Evolutionary conservation across 2,113 vertebrate genomes (phyloP).

Genomic region (Lepidothrix coronata): DNA sequence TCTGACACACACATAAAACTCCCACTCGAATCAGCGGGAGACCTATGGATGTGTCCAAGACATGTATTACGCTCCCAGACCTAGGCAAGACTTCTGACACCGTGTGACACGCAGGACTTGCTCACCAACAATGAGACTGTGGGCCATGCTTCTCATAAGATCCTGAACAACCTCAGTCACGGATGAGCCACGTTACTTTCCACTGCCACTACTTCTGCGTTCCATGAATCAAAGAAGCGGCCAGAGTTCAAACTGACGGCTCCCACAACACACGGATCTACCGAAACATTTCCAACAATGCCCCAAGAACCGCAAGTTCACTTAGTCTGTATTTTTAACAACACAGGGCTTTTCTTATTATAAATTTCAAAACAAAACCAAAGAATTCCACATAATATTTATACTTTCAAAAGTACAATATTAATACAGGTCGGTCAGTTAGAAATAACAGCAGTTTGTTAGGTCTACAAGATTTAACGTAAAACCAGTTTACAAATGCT

Average conservation of each 20-base stretch:
- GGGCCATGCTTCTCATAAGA: fast-evolving
- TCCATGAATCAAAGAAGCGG: fast-evolving
- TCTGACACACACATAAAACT: fast-evolving
- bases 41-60: fast-evolving
- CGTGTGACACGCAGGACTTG: neutral
- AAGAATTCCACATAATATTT: slow-evolving; percentile 85
- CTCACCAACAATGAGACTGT: neutral
- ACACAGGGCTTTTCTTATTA: slow-evolving; percentile 72
- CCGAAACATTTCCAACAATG: neutral
- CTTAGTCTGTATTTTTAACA: slow-evolving; percentile 66
- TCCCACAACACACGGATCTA: neutral
- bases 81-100: neutral
- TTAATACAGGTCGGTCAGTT: slow-evolving; percentile 91
- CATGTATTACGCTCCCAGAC: fast-evolving
- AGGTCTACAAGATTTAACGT: slow-evolving; percentile 80
- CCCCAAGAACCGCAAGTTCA: slow-evolving; percentile 59
- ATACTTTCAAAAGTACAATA: slow-evolving; percentile 90
- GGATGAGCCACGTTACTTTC: fast-evolving
- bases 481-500: slow-evolving; percentile 83
- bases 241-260: neutral
- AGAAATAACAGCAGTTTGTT: slow-evolving; percentile 87
- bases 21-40: neutral
- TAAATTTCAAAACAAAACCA: slow-evolving; percentile 78
- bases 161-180: neutral
- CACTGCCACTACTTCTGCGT: neutral